Evolutionary conservation across 2,797 vertebrate genomes (phyloP).

Genomic region (Labroides dimidiatus): DNA sequence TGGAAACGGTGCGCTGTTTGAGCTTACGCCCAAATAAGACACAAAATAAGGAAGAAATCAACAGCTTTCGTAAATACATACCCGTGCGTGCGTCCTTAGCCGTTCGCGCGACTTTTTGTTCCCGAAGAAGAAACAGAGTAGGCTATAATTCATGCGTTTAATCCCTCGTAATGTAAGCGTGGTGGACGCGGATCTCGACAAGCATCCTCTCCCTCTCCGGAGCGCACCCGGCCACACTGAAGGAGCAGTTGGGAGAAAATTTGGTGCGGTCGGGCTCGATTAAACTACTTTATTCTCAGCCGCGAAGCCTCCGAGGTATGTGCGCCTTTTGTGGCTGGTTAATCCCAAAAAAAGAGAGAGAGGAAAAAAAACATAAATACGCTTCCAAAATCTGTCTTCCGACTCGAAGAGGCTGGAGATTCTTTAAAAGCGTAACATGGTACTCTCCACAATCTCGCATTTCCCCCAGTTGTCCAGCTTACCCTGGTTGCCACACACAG

Average conservation of each 20-base stretch:
- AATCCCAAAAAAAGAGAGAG: conserved; percentile 66
- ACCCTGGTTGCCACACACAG: conserved; percentile 88
- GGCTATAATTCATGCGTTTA: conserved; percentile 63
- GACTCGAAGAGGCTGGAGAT: conserved; percentile 71
- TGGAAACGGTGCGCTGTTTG: conserved; percentile 49
- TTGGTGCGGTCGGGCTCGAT: conserved; percentile 71
- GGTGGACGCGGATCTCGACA: conserved; percentile 63
- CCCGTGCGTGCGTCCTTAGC: conserved; percentile 49
- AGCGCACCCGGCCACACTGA: conserved; percentile 65
- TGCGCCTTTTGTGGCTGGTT: conserved; percentile 58
- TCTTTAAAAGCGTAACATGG: conserved; percentile 81
- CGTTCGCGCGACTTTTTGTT: conserved; percentile 55
- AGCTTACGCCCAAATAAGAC: conserved; percentile 30
- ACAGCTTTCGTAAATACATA: conserved; percentile 60
- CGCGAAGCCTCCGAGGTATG: conserved; percentile 73
- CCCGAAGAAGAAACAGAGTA: conserved; percentile 41
- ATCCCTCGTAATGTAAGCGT: conserved; percentile 64
- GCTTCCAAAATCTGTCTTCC: conserved; percentile 71
- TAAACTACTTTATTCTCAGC: conserved; percentile 76
- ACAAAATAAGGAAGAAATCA: conserved; percentile 25
- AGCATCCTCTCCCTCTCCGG: conserved; percentile 74
- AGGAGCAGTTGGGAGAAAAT: conserved; percentile 61
- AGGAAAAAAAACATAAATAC: conserved; percentile 39
- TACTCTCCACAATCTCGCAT: conserved; percentile 80
- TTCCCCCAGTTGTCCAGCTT: conserved; percentile 79